Conservation (phyloP, 2,113 vertebrate species). For the Eubucco bourcierii region DNA sequence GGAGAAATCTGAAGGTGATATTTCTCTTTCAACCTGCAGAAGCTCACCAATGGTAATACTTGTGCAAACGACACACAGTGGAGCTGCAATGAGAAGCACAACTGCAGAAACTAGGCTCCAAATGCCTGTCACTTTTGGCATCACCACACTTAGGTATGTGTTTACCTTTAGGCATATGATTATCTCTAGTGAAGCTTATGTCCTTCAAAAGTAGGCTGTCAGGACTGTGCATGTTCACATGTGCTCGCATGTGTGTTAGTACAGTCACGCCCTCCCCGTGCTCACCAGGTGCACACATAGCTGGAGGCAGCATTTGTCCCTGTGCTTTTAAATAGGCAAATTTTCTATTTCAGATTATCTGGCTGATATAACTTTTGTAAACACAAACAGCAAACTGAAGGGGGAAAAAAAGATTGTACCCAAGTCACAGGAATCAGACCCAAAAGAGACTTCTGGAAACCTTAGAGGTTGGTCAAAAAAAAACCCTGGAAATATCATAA, state of each 20-base stretch:
- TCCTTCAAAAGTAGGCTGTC: neutral
- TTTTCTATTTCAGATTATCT: constrained; percentile 25
- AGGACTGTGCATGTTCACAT: neutral
- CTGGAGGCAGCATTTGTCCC: constrained; percentile 26
- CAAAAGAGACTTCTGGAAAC: constrained; percentile 2
- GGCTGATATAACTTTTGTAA: neutral
- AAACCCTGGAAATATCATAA: constrained; percentile 30
- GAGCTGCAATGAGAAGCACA: neutral
- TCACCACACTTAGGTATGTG: neutral
- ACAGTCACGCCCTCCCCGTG: neutral
- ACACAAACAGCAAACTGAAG: constrained; percentile 2
- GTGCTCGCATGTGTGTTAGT: neutral
- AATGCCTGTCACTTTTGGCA: rapidly evolving
- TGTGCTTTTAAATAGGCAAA: constrained; percentile 18
- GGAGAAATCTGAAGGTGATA: neutral
- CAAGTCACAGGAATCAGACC: neutral
- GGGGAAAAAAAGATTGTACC: neutral
- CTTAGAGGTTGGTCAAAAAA: constrained; percentile 1
- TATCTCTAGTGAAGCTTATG: neutral
- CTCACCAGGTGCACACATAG: neutral
- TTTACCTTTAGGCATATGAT: neutral
- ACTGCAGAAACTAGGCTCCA: neutral
- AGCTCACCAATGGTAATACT: neutral
- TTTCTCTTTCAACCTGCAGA: neutral
- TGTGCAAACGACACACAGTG: neutral